phyloP scores from a whole-genome alignment of 2,113 vertebrate species.

The Rynchops niger region DNA sequence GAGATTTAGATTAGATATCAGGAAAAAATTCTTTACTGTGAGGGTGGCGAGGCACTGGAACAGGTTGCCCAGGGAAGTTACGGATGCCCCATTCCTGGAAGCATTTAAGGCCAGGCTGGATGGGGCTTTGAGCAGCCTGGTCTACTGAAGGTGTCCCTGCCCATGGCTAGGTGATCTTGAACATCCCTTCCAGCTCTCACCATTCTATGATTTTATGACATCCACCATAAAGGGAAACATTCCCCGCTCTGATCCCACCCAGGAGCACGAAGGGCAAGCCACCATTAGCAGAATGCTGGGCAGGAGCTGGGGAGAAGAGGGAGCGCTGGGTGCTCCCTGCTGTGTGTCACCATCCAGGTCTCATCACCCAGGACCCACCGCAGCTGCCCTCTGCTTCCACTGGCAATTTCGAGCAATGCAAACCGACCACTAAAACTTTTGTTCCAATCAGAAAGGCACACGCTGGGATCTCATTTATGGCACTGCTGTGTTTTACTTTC shows the following conservation, averaged over 20 bases:
- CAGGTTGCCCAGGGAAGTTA: background rate
- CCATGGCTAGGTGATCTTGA: background rate
- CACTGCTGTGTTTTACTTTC: background rate
- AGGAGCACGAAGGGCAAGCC: background rate
- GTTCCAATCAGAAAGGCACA: background rate
- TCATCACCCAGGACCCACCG: fast-evolving
- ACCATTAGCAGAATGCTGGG: background rate
- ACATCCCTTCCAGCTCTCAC: background rate
- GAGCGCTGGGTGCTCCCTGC: background rate
- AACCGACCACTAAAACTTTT: background rate
- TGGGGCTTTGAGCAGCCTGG: background rate
- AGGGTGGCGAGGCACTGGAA: background rate
- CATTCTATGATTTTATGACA: background rate
- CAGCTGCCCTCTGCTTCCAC: background rate
- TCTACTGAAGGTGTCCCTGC: background rate
- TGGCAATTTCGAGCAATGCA: background rate
- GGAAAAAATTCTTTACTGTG: background rate
- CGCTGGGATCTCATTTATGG: background rate
- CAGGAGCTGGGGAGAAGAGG: background rate
- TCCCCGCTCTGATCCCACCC: background rate
- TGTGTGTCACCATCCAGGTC: too few species aligned
- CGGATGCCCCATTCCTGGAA: background rate
- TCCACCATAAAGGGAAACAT: background rate
- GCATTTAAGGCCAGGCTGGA: background rate
- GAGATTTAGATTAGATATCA: background rate